Evolutionary conservation across 2,113 vertebrate species (phyloP).

Genomic region (Tychaedon coryphoeus): DNA sequence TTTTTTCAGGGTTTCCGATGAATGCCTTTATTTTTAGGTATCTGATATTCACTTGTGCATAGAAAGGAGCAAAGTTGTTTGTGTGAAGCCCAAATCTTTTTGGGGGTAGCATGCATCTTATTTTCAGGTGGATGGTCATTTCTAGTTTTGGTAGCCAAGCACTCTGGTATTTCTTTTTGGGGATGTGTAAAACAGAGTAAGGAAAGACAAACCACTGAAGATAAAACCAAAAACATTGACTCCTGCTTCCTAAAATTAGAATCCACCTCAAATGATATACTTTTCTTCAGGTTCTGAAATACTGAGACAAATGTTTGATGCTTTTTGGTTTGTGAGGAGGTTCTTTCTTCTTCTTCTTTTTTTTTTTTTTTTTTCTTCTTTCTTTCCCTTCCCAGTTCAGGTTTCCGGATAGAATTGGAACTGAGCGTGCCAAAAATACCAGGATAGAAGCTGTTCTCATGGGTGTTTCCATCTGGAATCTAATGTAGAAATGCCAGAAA

Average conservation of each 20-base stretch:
- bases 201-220: background rate
- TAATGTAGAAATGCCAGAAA: slow-evolving; percentile 69
- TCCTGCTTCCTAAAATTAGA: background rate
- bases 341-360: background rate
- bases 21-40: background rate
- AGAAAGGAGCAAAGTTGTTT: background rate
- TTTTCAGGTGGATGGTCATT: background rate
- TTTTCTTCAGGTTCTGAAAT: background rate
- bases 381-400: slow-evolving; percentile 4
- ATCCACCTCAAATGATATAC: background rate
- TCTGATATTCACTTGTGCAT: background rate
- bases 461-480: slow-evolving; percentile 72
- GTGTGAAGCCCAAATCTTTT: background rate
- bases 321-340: background rate
- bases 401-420: slow-evolving; percentile 57
- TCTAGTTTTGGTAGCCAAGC: background rate
- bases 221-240: background rate
- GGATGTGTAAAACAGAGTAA: background rate
- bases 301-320: background rate
- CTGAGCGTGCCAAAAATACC: slow-evolving; percentile 63
- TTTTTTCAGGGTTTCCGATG: background rate
- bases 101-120: background rate
- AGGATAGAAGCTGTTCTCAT: slow-evolving; percentile 69
- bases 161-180: background rate
- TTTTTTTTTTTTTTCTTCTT: background rate